Evolutionary conservation across 2,113 vertebrate species (phyloP), one percentile per base, ranked within the genome.

Genomic region (Hirundichthys speculiger): DNA sequence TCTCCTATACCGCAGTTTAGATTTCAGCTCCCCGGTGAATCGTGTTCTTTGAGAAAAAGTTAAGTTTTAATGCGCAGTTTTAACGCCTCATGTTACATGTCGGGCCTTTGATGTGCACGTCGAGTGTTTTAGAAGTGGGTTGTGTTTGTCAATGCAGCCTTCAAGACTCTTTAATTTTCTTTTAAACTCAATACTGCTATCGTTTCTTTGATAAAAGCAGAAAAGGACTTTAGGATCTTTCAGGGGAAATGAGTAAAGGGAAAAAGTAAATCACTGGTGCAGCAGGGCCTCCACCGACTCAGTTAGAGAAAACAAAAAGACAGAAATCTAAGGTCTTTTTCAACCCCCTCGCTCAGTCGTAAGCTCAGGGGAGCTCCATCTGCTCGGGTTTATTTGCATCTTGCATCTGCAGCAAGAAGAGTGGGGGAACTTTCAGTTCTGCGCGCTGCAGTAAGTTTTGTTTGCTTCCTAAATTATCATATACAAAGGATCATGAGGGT

Each of bases 381-480:
- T 19, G 11, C n/a, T n/a, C 43, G 43, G 1, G 2, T 13, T n/a
- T 13, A 19, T 7, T 12, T 20, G n/a, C 18, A 42, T 43, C 22
- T 25, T 16, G n/a, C 16, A 10, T 34, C 59, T 50, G 40, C 48
- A 50, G 12, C 42, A 59, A 27, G 20, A 21, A 51, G 13, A 55
- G 40, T 21, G 56, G 13, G 45, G 15, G 22, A n/a, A 13, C 54
- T 54, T 67, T 13, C 50, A 40, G 50, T 69, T 75, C 38, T 51
- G 18, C n/a, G 11, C 10, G 18, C n/a, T 18, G 56, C 66, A 24
- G 48, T 42, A 41, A 69, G 76, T 68, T 57, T 45, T 49, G 52
- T 42, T 59, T 15, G 24, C 45, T 69, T 69, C 50, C 42, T 46
- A 71, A 80, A 73, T 78, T 15, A 27, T 42, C 39, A 45, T 55